Percentiles rank a stretch among this genome's conserved stretches.
phyloP scores from a whole-genome alignment of 2,888 invertebrate genomes.

The Brachycybe producta region DNA sequence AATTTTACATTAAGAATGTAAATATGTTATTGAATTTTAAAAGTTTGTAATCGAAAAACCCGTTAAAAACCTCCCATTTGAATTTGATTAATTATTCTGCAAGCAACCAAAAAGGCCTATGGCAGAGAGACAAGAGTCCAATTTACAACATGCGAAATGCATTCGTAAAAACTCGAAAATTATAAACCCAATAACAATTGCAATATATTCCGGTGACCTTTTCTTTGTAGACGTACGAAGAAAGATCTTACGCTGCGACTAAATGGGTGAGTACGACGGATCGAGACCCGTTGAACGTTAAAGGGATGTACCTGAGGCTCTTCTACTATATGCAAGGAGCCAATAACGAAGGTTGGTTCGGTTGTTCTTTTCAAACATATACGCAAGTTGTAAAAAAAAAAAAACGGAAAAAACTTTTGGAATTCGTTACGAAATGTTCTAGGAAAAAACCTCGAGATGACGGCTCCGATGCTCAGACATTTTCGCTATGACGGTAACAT shows the following conservation, averaged over 20 bases:
- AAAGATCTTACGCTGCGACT: neutral
- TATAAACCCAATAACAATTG: no score
- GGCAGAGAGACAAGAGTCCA: no score
- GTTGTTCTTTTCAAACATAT: neutral
- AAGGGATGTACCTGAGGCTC: constrained; percentile 9
- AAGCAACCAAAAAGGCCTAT: no score
- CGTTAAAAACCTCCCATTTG: no score
- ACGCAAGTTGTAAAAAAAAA: neutral
- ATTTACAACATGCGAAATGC: no score
- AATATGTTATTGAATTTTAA: no score
- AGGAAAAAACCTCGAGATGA: constrained; percentile 11
- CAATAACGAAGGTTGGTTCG: constrained; percentile 1
- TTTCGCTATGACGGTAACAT: constrained; percentile 7
- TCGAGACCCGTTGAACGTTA: constrained; percentile 4
- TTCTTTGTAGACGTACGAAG: constrained; percentile 5
- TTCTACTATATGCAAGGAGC: constrained; percentile 15
- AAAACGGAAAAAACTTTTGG: neutral
- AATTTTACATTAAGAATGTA: no score
- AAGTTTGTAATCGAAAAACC: no score
- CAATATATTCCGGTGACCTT: no score
- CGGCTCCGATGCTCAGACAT: constrained; percentile 8
- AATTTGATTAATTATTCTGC: no score
- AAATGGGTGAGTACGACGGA: constrained; percentile 13
- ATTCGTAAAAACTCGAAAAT: no score
- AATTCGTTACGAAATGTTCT: neutral